Conservation (phyloP, 2,797 vertebrate species). For the Iguana delicatissima region DNA sequence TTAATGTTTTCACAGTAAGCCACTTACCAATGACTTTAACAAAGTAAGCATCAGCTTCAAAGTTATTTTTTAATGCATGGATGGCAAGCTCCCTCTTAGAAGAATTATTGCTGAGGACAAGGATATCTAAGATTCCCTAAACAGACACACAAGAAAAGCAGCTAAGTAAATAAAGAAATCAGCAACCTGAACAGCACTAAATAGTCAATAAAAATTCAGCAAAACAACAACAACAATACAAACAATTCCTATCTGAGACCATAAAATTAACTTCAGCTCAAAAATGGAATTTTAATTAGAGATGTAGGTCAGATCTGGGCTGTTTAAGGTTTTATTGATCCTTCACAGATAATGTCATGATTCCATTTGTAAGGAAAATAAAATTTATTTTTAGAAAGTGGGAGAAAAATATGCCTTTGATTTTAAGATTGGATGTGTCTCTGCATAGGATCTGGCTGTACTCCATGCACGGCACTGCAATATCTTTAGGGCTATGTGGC, state of each 20-base stretch:
- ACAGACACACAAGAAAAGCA: conserved; percentile 66
- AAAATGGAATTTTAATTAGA: neutral
- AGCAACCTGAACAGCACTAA: neutral
- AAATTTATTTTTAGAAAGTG: neutral
- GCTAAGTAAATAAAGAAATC: neutral
- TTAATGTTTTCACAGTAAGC: conserved; percentile 21
- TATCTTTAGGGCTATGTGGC: neutral
- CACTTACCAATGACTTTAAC: conserved; percentile 99
- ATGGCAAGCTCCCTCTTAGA: conserved; percentile 84
- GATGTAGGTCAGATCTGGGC: neutral
- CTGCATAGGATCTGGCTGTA: neutral
- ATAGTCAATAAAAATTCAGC: conserved; percentile 1
- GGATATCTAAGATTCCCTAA: conserved; percentile 96
- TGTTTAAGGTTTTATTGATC: neutral
- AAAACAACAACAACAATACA: neutral
- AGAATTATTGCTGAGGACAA: conserved; percentile 87
- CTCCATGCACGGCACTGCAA: neutral
- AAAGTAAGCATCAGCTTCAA: conserved; percentile 97
- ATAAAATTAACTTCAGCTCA: neutral
- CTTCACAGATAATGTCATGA: no score
- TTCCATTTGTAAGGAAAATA: neutral
- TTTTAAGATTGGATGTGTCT: neutral
- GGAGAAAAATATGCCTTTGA: neutral
- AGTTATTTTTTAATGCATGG: conserved; percentile 96
- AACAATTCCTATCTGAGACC: neutral